phyloP scores from a whole-genome alignment of 2,797 vertebrate species.

The Eulemur coronatus region DNA sequence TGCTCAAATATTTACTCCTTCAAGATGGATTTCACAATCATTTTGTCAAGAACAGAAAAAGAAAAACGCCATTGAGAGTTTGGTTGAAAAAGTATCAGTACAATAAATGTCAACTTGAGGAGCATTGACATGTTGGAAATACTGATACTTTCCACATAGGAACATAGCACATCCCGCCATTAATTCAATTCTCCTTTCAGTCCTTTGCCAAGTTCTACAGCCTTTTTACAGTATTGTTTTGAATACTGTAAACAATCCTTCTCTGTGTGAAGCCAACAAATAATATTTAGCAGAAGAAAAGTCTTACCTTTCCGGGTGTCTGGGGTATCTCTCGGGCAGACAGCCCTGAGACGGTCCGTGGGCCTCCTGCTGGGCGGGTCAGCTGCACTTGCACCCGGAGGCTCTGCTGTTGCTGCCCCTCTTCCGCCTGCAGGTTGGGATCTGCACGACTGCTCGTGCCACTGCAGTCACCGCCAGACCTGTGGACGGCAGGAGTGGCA shows the following conservation, averaged over 20 bases:
- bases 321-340: neutral
- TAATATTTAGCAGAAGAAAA: neutral
- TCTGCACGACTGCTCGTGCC: too few species aligned
- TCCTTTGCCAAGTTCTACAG: neutral
- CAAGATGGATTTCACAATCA: neutral
- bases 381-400: rapidly evolving
- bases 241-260: neutral
- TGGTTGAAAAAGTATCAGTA: neutral
- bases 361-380: rapidly evolving
- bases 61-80: neutral
- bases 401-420: too few species aligned
- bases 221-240: neutral
- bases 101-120: neutral
- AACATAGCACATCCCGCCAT: rapidly evolving
- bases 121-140: neutral
- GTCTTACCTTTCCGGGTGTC: too few species aligned
- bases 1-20: neutral
- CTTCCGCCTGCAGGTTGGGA: too few species aligned
- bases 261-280: neutral
- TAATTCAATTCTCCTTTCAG: neutral
- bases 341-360: rapidly evolving
- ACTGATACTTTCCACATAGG: neutral
- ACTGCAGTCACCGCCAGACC: neutral
- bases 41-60: neutral
- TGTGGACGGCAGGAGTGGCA: neutral